These are phyloP conservation scores for Chloropsis hardwickii DNA, from an alignment of 2,113 vertebrate genomes.

Conservation along the genomic window DNA sequence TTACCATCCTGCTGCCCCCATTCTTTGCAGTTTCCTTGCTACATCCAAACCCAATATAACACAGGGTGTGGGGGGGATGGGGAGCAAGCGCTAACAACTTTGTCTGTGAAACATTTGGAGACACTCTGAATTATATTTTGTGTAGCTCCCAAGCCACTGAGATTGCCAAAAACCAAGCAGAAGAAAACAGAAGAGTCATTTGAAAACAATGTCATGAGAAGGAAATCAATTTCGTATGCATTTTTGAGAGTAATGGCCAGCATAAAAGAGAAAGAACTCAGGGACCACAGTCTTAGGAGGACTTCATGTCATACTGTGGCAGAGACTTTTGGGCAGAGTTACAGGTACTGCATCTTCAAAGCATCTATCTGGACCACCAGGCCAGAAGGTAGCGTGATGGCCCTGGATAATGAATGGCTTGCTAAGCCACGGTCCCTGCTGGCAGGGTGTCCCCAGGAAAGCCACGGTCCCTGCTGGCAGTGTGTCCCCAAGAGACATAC, in stretches of 20 bases:
- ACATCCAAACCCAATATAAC: not conserved
- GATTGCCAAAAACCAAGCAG: slow-evolving; percentile 37
- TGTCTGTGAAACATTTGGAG: not conserved
- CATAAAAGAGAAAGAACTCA: not conserved
- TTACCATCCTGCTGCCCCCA: not conserved
- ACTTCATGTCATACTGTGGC: not conserved
- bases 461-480: not conserved
- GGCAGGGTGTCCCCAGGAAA: not conserved
- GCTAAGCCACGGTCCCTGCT: not conserved
- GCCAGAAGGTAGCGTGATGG: not conserved
- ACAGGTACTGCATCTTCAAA: not conserved
- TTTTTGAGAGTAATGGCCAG: slow-evolving; percentile 16
- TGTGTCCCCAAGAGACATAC: not conserved
- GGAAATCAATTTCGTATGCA: slow-evolving; percentile 46
- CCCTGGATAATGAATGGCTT: not conserved
- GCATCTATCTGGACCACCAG: not conserved
- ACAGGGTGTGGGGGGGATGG: not conserved
- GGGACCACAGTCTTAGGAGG: not conserved
- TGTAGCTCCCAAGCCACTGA: slow-evolving; percentile 18
- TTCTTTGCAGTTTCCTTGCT: not conserved
- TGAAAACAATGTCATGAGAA: slow-evolving; percentile 49
- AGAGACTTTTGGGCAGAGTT: not conserved
- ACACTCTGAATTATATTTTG: slow-evolving; percentile 31
- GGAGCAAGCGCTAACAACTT: not conserved
- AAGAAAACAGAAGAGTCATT: slow-evolving; percentile 54